Evolutionary conservation across 2,888 invertebrate species (phyloP).

Genomic region (Minunthozetes semirufus): DNA sequence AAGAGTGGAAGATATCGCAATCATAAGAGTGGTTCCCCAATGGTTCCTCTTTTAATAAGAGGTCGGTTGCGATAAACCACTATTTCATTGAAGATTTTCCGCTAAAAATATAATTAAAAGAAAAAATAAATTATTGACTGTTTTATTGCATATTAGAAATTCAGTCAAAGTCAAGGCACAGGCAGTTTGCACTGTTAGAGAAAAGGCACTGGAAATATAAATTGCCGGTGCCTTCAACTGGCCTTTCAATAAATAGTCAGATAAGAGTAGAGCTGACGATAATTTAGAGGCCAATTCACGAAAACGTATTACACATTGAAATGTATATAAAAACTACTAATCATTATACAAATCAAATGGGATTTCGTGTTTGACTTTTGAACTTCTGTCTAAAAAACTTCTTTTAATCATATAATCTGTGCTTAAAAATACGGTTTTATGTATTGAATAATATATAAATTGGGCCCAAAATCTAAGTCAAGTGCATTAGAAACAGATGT

Average conservation of each 20-base stretch:
- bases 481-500: neutral
- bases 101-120: neutral
- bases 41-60: no score
- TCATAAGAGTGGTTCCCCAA: no score
- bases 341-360: slow-evolving; percentile 6
- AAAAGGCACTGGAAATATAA: neutral
- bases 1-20: no score
- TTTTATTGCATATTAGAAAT: neutral
- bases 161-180: slow-evolving; percentile 2
- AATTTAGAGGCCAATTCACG: neutral
- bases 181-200: neutral
- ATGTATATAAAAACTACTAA: neutral
- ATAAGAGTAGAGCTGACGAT: slow-evolving; percentile 5
- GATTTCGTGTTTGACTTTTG: slow-evolving; percentile 18
- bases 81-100: neutral
- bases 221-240: neutral
- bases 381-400: slow-evolving; percentile 13
- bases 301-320: neutral
- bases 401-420: neutral
- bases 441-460: no score
- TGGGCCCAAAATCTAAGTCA: no score
- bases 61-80: neutral
- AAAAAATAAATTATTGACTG: slow-evolving; percentile 11
- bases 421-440: no score
- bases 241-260: neutral